Base-by-base conservation (phyloP, 2,888 invertebrate species). In the Silvanus unidentatus region DNA sequence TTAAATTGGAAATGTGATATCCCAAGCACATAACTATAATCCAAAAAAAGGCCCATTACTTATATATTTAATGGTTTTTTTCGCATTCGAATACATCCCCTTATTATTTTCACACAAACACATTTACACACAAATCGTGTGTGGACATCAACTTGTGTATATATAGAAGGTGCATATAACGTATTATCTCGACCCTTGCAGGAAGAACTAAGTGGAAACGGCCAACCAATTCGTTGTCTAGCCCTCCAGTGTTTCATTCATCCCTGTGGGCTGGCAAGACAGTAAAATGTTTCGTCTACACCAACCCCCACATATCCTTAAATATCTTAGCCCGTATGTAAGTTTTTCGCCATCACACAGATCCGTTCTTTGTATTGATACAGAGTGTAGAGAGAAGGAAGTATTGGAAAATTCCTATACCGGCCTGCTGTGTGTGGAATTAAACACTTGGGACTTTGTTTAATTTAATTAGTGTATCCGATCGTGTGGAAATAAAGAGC, bases 141-240 rank as follows among this genome's bases (percentile, higher is more conserved):
- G 60, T 60, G 63, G 59, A 62, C 62, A 54, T 58, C 51, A 52
- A 48, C 40, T 30, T 15, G 16, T 10, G 9, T 6, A 16, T 2
- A 22, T 39, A 36, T 36, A 44, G 60, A 61, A 63, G 63, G 64
- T 64, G 61, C 14, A 15, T 52, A 50, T 32, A 37, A 15, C 50
- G 57, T 60, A 63, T 64, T 64, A 63, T 63, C 55, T 58, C 37
- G 58, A 64, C 63, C 64, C 63, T 60, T 57, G 57, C 57, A 58
- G 54, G 64, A 68, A 67, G 66, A 68, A 67, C 67, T 66, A 68
- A 68, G 66, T 68, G 66, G 63, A 66, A 69, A 67, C 56, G 54
- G 55, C 54, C 53, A 53, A 49, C 65, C 68, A 68, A 69, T 69
- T 69, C 68, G 64, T 66, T 67, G 65, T 66, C 66, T 63, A 63